A percentile compares a stretch with the other conserved stretches of the same genome.
Conservation (phyloP, 2,113 vertebrate genomes). For the Arvicanthis niloticus region DNA sequence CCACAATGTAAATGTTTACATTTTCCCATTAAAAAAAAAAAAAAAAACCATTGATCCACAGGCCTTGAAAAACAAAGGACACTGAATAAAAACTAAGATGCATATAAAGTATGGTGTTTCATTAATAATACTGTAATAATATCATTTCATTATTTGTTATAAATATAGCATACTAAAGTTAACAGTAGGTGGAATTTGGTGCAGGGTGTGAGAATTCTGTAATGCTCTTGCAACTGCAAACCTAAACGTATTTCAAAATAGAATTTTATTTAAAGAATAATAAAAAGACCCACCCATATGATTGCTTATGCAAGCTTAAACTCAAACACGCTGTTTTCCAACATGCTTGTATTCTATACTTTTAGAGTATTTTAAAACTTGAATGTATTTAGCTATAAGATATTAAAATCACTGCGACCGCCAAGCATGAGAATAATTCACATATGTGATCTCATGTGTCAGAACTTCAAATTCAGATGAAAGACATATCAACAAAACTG, state of each 20-base stretch:
- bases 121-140: not conserved
- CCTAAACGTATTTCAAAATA: conserved; percentile 47
- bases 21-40: conserved; percentile 48
- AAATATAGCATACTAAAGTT: not conserved
- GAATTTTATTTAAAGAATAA: conserved; percentile 30
- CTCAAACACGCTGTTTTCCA: not conserved
- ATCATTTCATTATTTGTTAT: conserved; percentile 12
- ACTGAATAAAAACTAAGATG: conserved; percentile 9
- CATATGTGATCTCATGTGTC: not conserved
- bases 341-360: not conserved
- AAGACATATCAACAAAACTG: not conserved
- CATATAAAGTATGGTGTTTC: conserved; percentile 15
- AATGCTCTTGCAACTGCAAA: conserved; percentile 36
- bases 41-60: conserved; percentile 13
- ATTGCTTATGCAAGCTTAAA: not conserved
- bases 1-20: not conserved
- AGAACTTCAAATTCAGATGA: conserved; percentile 17
- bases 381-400: not conserved
- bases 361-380: conserved; percentile 36
- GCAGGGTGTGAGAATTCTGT: not conserved
- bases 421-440: conserved; percentile 26
- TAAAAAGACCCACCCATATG: not conserved
- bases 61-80: conserved; percentile 36
- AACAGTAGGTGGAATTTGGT: not conserved
- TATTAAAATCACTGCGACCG: conserved; percentile 40